These are phyloP conservation scores for Calyptommatus sinebrachiatus DNA, from an alignment of 2,113 vertebrate genomes.

Conservation along the genomic window DNA sequence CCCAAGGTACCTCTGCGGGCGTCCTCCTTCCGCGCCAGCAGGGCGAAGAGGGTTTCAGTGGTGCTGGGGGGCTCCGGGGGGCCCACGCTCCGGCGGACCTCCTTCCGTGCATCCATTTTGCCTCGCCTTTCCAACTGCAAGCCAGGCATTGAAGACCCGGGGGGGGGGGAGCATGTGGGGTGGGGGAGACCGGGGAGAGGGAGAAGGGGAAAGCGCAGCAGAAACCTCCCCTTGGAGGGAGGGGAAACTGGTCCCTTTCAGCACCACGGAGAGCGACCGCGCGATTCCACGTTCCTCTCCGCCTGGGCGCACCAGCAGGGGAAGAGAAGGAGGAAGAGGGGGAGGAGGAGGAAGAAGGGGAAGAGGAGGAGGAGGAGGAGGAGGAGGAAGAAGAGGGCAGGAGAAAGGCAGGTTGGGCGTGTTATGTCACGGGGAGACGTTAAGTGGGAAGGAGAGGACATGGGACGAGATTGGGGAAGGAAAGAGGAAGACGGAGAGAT, in stretches of 20 bases:
- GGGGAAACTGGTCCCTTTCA: background rate
- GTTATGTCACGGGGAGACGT: no score
- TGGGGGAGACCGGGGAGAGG: background rate
- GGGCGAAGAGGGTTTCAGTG: conserved; percentile 76
- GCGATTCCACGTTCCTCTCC: no score
- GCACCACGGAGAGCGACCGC: conserved; percentile 3
- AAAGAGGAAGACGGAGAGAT: no score
- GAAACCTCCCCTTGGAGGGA: conserved; percentile 6
- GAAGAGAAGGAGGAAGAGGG: no score
- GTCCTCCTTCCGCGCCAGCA: conserved; percentile 77
- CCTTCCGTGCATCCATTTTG: conserved; percentile 71
- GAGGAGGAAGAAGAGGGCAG: no score
- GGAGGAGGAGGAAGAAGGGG: no score
- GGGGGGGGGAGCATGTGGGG: background rate
- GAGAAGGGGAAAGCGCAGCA: background rate
- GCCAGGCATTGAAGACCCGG: background rate
- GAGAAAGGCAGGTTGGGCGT: no score
- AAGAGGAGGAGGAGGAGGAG: no score
- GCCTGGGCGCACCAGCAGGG: no score
- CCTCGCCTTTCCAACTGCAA: conserved; percentile 34
- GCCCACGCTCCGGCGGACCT: conserved; percentile 54
- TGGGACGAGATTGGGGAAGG: no score
- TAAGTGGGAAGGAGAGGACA: no score
- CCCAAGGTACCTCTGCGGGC: conserved; percentile 76
- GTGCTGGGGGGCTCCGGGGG: conserved; percentile 56